phyloP scores from a whole-genome alignment of 2,797 vertebrate genomes.

The Myotis planiceps region DNA sequence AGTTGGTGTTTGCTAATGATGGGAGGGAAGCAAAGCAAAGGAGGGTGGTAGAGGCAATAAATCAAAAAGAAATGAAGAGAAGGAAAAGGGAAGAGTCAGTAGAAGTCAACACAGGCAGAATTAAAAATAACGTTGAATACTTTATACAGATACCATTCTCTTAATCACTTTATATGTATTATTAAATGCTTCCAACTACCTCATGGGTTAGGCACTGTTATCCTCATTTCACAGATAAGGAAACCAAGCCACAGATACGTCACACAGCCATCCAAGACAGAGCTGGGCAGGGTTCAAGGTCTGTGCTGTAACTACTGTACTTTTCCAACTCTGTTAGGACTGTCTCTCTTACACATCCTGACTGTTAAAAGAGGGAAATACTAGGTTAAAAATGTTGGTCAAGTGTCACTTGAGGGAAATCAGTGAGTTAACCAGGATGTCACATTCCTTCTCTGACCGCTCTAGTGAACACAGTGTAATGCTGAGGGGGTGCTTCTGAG shows the following conservation, averaged over 20 bases:
- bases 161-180: not conserved
- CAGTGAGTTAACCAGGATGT: not conserved
- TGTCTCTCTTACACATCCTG: not conserved
- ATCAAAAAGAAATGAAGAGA: not conserved
- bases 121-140: not conserved
- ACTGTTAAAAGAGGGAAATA: not conserved
- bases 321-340: not conserved
- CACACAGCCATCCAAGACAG: not conserved
- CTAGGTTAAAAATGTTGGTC: not conserved
- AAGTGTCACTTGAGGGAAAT: not conserved
- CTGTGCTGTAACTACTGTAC: not conserved
- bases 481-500: not conserved
- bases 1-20: not conserved
- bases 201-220: not conserved
- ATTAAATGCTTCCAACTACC: not conserved
- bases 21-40: not conserved
- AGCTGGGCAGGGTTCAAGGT: not conserved
- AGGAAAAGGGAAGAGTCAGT: not conserved
- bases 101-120: not conserved
- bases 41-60: not conserved
- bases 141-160: not conserved
- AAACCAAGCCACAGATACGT: not conserved
- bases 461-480: not conserved
- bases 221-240: not conserved
- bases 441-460: not conserved